A percentile compares a stretch with the other conserved stretches of the same genome.
phyloP scores from a whole-genome alignment of 2,888 invertebrate species.

The Nomada hirtipes region DNA sequence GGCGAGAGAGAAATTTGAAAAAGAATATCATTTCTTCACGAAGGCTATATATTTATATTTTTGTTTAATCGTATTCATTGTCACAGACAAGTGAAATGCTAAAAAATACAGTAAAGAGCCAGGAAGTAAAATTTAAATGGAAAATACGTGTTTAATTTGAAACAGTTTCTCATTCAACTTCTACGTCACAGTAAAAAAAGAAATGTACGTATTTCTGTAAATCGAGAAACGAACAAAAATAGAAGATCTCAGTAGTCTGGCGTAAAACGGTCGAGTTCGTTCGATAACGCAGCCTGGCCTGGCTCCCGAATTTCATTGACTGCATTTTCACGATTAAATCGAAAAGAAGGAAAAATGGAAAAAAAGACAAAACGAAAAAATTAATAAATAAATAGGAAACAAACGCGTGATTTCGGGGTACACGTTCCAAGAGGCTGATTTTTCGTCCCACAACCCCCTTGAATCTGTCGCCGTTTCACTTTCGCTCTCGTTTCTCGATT shows the following conservation, averaged over 20 bases:
- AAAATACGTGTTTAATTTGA: background rate
- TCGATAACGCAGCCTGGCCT: slow-evolving; percentile 43
- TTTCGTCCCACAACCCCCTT: slow-evolving; percentile 21
- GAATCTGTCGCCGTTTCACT: slow-evolving; percentile 35
- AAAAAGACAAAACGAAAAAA: background rate
- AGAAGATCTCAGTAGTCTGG: background rate
- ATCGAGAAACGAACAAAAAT: background rate
- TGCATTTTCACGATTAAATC: slow-evolving; percentile 45
- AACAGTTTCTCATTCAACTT: background rate
- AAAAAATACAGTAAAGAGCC: background rate
- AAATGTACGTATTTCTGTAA: background rate
- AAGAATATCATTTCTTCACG: background rate
- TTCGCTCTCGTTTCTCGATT: slow-evolving; percentile 38
- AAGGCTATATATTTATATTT: slow-evolving; percentile 21
- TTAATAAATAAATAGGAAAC: background rate
- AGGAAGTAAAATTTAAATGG: background rate
- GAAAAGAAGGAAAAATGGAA: background rate
- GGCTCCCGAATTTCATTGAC: slow-evolving; percentile 44
- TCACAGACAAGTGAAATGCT: too few relatives aligned
- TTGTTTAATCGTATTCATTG: too few relatives aligned
- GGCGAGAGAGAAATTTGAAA: background rate
- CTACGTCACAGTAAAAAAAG: too few relatives aligned
- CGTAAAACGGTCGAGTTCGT: slow-evolving; percentile 7
- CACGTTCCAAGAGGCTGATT: slow-evolving; percentile 39
- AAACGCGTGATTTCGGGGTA: slow-evolving; percentile 22